phyloP scores from a whole-genome alignment of 2,888 invertebrate species.

The Dynastes hyllus region DNA sequence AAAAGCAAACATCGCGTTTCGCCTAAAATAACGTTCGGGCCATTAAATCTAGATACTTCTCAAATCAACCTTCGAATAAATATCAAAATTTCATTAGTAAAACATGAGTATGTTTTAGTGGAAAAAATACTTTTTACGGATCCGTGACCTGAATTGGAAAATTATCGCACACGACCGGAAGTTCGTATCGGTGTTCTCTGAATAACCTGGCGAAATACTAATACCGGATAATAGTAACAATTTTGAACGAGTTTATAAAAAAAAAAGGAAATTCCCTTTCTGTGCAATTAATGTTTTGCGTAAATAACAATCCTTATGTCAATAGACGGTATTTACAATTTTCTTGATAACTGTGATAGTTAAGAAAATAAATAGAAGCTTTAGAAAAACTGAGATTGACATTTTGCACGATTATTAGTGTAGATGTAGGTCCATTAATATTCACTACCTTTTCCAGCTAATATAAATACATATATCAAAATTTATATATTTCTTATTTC shows the following conservation, averaged over 20 bases:
- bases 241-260: not conserved
- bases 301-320: too few species aligned
- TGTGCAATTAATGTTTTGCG: not conserved
- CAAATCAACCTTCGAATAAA: conserved; percentile 40
- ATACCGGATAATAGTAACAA: conserved; percentile 7
- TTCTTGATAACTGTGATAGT: too few species aligned
- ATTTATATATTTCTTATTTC: too few species aligned
- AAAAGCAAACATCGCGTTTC: conserved; percentile 32
- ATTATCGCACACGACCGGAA: conserved; percentile 39
- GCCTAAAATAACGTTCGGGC: conserved; percentile 32
- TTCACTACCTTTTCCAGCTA: too few species aligned
- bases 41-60: conserved; percentile 25
- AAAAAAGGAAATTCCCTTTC: conserved; percentile 11
- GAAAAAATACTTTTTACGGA: conserved; percentile 10
- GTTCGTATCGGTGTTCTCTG: conserved; percentile 26
- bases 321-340: too few species aligned
- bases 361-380: too few species aligned
- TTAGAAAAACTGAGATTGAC: too few species aligned
- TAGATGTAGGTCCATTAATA: too few species aligned
- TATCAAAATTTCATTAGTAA: conserved; percentile 30
- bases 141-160: conserved; percentile 28
- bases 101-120: not conserved
- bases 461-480: too few species aligned
- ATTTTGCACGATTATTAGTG: too few species aligned
- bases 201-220: conserved; percentile 33